Percentiles rank a stretch among this genome's conserved stretches.
Conservation (phyloP, 1,140 invertebrate genomes). For the Zaprionus taronus region DNA sequence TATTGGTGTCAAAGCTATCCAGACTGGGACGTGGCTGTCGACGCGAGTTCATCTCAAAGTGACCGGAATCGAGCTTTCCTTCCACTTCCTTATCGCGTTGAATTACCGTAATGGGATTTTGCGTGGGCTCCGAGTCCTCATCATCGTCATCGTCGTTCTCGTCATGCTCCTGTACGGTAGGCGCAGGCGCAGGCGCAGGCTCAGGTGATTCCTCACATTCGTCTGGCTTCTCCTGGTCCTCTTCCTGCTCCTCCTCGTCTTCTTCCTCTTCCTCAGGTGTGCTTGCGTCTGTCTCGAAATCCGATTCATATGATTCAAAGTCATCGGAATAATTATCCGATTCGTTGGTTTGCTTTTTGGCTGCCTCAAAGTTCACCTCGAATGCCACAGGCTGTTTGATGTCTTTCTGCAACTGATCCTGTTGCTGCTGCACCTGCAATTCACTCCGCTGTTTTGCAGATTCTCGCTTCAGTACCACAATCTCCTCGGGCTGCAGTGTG, state of each 20-base stretch:
- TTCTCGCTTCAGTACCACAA: slow-evolving; percentile 70
- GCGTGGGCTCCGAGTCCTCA: slow-evolving; percentile 75
- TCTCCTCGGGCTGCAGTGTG: slow-evolving; percentile 77
- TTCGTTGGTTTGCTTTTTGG: slow-evolving; percentile 40
- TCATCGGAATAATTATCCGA: slow-evolving; percentile 85
- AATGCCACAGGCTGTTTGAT: slow-evolving; percentile 70
- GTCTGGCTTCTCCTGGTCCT: slow-evolving; percentile 28
- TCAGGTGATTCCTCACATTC: slow-evolving; percentile 6
- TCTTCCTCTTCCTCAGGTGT: slow-evolving; percentile 58
- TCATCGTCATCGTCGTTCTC: slow-evolving; percentile 56
- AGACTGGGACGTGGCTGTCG: slow-evolving; percentile 77
- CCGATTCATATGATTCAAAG: slow-evolving; percentile 86
- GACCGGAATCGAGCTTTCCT: slow-evolving; percentile 87
- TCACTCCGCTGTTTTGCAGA: slow-evolving; percentile 66
- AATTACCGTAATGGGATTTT: slow-evolving; percentile 72
- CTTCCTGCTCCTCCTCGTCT: slow-evolving; percentile 26
- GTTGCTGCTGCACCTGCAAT: slow-evolving; percentile 32
- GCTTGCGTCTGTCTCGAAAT: slow-evolving; percentile 85
- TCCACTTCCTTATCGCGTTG: slow-evolving; percentile 86
- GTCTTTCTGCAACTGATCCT: slow-evolving; percentile 1
- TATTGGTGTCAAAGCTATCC: slow-evolving; percentile 76
- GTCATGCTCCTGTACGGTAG: slow-evolving; percentile 22
- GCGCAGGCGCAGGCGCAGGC: slow-evolving; percentile 49
- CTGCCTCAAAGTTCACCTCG: slow-evolving; percentile 72
- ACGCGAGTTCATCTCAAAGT: slow-evolving; percentile 86